Evolutionary conservation across 1,140 invertebrate genomes (phyloP), one percentile per base, ranked within the genome.

Genomic region (Rhopalosiphum padi): DNA sequence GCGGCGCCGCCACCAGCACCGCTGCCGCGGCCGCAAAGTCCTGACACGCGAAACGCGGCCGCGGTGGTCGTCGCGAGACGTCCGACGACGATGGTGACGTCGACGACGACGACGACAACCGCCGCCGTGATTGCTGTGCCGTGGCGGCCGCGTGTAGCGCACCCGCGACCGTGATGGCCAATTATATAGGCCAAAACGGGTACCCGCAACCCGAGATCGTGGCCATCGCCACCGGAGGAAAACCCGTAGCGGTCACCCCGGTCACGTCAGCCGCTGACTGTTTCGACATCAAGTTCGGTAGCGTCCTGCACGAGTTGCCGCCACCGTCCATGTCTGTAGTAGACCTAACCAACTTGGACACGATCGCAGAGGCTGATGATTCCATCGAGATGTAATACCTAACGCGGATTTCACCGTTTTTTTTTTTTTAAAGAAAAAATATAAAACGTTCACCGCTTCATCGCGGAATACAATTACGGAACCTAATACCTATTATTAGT

Each of bases 171-270:
- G 30, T 48, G 18, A 83, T 91, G 60, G 53, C 87, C 86, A 90
- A 90, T 23, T 93, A 91, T 35, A 91, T 94, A 8, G 92, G 93
- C 82, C 92, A 88, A 60, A 86, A 93, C 77, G 93, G 93, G 15
- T 94, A 93, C 46, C 92, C 93, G 53, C 94, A 94, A 86, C 93
- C 94, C 48, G 94, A 94, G 46, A 94, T 94, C 88, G 94, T 94
- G 60, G 93, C 94, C 51, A 94, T 94, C 18, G 93, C 94, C 35
- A 94, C 94, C 7, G 93, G 93, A 2, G 93, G 93, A 2, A 93
- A 93, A 46, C 94, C 94, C 0, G 55, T 22, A 30, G 22, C 53
- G 3, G 43, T 30, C 48, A 15, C 35, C 4, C 48, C 82, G 35
- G 77, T 48, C 23, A 9, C 82, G n/a, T 46, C 53, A 25, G n/a